Percentiles rank a stretch among this genome's conserved stretches.
These are phyloP conservation scores for Enchytraeus crypticus DNA, from an alignment of 2,888 invertebrate species.

Conservation along the genomic window DNA sequence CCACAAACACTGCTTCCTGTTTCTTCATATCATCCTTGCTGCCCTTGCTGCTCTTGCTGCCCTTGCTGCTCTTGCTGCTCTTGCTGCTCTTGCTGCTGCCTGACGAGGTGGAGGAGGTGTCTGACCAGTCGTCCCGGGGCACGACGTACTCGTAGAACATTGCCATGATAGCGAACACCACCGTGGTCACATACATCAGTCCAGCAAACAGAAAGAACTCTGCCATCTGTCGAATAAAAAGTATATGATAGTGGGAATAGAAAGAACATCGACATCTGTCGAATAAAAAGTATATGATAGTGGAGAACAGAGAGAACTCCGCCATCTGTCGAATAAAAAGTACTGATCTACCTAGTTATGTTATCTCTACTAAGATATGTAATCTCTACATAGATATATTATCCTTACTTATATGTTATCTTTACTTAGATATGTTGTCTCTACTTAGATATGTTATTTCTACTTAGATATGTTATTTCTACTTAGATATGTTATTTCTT, in stretches of 20 bases:
- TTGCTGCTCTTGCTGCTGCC: neutral
- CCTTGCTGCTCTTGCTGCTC: neutral
- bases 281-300: too few species aligned
- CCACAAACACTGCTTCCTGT: neutral
- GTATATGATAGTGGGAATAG: neutral
- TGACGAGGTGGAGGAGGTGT: neutral
- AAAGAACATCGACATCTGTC: neutral
- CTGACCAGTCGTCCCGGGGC: neutral
- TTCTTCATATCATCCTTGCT: neutral
- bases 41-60: neutral
- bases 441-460: too few species aligned
- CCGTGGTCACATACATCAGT: conserved; percentile 25
- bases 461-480: too few species aligned
- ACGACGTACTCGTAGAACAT: conserved; percentile 21
- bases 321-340: too few species aligned
- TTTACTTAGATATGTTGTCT: too few species aligned
- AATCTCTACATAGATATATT: too few species aligned
- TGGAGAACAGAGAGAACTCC: too few species aligned
- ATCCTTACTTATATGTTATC: too few species aligned
- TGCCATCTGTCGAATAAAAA: too few species aligned
- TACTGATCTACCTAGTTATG: too few species aligned
- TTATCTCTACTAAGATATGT: too few species aligned
- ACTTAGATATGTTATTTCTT: too few species aligned
- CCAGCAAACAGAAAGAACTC: conserved; percentile 28
- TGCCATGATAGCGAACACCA: conserved; percentile 25